Percentiles rank a stretch among this genome's conserved stretches.
These are phyloP conservation scores for Misgurnus anguillicaudatus DNA, from an alignment of 2,113 vertebrate species.

Conservation along the genomic window DNA sequence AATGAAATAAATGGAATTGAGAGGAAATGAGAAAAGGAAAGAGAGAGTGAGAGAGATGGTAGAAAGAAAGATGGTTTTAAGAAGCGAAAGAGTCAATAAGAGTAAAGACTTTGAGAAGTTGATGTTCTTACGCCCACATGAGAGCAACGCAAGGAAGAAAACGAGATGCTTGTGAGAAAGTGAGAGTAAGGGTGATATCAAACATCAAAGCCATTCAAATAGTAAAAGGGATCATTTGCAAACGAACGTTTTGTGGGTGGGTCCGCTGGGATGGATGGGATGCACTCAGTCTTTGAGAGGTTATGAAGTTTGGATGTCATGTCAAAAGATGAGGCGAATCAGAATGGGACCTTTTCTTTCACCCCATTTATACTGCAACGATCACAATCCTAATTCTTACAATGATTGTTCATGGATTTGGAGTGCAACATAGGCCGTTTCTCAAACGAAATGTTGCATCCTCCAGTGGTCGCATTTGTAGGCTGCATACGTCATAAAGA, in stretches of 20 bases:
- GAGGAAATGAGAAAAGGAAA: slow-evolving; percentile 17
- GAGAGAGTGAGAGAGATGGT: slow-evolving; percentile 44
- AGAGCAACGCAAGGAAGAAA: slow-evolving; percentile 69
- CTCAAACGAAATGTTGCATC: too few relatives aligned
- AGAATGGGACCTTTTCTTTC: background rate
- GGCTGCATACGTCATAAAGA: too few relatives aligned
- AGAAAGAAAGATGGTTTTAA: slow-evolving; percentile 46
- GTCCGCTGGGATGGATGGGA: slow-evolving; percentile 31
- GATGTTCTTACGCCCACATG: slow-evolving; percentile 66
- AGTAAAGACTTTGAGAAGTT: slow-evolving; percentile 44
- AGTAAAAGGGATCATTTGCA: slow-evolving; percentile 39
- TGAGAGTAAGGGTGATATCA: slow-evolving; percentile 55
- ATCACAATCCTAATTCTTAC: background rate
- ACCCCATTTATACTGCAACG: background rate
- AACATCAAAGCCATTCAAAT: slow-evolving; percentile 77
- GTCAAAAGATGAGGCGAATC: slow-evolving; percentile 44
- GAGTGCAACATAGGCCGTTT: background rate
- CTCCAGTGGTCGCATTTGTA: too few relatives aligned
- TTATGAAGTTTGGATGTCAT: slow-evolving; percentile 39
- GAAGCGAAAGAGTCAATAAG: slow-evolving; percentile 38
- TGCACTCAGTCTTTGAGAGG: slow-evolving; percentile 39
- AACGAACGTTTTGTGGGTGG: slow-evolving; percentile 43
- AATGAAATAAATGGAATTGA: slow-evolving; percentile 63
- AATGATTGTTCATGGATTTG: slow-evolving; percentile 1
- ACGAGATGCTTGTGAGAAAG: slow-evolving; percentile 73